Base-by-base conservation (phyloP, 2,113 vertebrate species). In the Gavialis gangeticus region DNA sequence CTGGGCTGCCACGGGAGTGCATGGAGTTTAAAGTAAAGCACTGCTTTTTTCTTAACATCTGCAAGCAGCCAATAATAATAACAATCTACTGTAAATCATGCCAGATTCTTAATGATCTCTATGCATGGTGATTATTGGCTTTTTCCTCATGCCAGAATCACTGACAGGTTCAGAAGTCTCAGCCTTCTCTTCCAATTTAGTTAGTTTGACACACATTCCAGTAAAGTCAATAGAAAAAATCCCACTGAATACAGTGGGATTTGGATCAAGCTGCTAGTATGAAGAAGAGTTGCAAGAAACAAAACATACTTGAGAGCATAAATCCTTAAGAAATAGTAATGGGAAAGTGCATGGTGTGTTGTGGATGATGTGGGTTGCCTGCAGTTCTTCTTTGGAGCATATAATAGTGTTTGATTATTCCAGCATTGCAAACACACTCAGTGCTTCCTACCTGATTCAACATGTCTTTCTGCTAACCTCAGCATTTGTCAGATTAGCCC, bases 71-170 rank as follows among this genome's bases (percentile, higher is more conserved):
- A 46, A 46, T 46, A 89, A 54, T 97, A 94, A 96, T 95, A 46
- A 46, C 46, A 96, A 84, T 75, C 94, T 94, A 87, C 85, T 59
- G 71, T 92, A 97, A 96, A 95, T 96, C 91, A 92, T 56, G 67
- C 55, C 78, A 62, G 60, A 27, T 55, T 95, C 96, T 92, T 96
- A 17, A 0, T 77, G 60, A 37, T 78, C 46, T 73, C 88, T 93
- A 88, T 85, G 82, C 85, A 28, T 55, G 89, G 21, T 60, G 82
- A 77, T 85, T 69, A 0, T 0, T 93, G 90, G 59, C 73, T 21
- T 9, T 84, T 92, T 93, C 63, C 27, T 76, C 64, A 19, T 28
- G 11, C 9, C 71, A 75, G 22, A 22, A 24, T 76, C 75, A 30
- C 56, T 37, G 77, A 82, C 79, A 80, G 56, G 73, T 82, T 60